phyloP scores from a whole-genome alignment of 1,140 invertebrate species.

The Drosophila lacertosa region DNA sequence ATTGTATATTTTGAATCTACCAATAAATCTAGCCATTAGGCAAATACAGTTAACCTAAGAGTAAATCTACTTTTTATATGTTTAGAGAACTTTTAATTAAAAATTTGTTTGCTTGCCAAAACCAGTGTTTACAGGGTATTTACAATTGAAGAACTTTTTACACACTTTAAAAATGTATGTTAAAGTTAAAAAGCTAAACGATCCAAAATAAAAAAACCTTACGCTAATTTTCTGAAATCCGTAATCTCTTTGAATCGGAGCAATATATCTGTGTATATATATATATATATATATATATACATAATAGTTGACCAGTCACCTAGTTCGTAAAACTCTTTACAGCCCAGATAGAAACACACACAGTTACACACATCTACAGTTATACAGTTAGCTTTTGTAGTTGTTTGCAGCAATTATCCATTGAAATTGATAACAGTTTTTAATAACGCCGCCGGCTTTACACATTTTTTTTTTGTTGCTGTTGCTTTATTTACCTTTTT shows the following conservation, averaged over 20 bases:
- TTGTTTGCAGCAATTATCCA: constrained; percentile 71
- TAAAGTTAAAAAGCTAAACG: too few relatives aligned
- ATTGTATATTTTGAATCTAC: too few relatives aligned
- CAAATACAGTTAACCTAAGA: too few relatives aligned
- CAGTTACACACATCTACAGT: constrained; percentile 35
- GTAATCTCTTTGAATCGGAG: too few relatives aligned
- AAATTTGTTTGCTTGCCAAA: too few relatives aligned
- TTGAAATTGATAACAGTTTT: constrained; percentile 75
- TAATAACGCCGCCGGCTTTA: constrained; percentile 64
- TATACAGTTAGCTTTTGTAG: constrained; percentile 13
- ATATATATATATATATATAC: constrained; percentile 12
- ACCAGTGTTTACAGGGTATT: neutral
- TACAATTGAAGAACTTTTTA: too few relatives aligned
- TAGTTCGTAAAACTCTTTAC: constrained; percentile 16
- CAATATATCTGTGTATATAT: constrained; percentile 12
- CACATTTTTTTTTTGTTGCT: constrained; percentile 7
- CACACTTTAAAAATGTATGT: too few relatives aligned
- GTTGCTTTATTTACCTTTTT: constrained; percentile 3
- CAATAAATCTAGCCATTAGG: too few relatives aligned
- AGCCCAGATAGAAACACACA: constrained; percentile 6
- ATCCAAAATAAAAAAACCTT: too few relatives aligned
- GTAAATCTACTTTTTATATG: too few relatives aligned
- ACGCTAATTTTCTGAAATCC: too few relatives aligned
- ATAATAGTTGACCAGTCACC: constrained; percentile 28
- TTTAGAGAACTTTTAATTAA: too few relatives aligned